Conservation (phyloP, 2,888 invertebrate genomes). For the Allygus modestus region DNA sequence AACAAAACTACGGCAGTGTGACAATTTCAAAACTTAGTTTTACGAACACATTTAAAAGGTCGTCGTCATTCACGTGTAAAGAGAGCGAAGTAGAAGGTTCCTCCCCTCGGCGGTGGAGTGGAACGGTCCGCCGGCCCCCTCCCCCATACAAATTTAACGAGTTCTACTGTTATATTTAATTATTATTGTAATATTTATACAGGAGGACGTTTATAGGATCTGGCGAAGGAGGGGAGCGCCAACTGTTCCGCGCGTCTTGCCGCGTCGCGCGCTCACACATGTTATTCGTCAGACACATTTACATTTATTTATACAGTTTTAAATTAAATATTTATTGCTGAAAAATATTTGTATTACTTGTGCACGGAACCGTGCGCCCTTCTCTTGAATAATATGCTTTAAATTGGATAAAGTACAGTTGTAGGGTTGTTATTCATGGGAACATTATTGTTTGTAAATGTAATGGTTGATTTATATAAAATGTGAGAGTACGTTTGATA, state of each 20-base stretch:
- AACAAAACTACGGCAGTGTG: no score
- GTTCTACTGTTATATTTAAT: slow-evolving; percentile 65
- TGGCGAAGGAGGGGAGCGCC: slow-evolving; percentile 52
- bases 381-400: no score
- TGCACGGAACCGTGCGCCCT: no score
- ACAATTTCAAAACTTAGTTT: no score
- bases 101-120: slow-evolving; percentile 54
- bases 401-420: no score
- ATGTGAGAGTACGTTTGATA: no score
- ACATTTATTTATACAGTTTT: neutral
- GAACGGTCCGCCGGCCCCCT: slow-evolving; percentile 61
- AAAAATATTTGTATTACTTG: no score
- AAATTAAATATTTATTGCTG: neutral
- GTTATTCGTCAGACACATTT: slow-evolving; percentile 11
- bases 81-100: slow-evolving; percentile 9
- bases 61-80: slow-evolving; percentile 12
- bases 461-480: no score
- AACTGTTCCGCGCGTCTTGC: slow-evolving; percentile 30
- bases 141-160: slow-evolving; percentile 65
- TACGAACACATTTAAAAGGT: no score
- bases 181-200: slow-evolving; percentile 65
- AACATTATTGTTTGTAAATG: no score
- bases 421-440: no score
- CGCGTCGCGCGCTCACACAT: neutral
- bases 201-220: slow-evolving; percentile 64